Percentiles rank a stretch among this genome's conserved stretches.
Conservation (phyloP, 23 tunicate species). For the Trididemnum miniatum region DNA sequence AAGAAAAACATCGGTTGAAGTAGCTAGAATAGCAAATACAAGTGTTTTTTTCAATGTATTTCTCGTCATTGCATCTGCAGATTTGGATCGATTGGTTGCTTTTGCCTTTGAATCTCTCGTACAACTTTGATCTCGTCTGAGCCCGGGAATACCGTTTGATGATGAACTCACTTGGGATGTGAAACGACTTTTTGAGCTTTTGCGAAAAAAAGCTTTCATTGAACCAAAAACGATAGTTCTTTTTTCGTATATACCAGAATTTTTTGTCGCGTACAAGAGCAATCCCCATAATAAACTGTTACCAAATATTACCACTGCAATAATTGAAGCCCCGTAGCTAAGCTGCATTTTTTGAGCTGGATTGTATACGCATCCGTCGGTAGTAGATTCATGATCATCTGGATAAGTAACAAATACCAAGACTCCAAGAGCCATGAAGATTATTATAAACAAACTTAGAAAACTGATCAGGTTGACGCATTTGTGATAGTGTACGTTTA, state of each 20-base stretch:
- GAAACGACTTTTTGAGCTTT: too few species aligned
- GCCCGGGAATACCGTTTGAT: too few species aligned
- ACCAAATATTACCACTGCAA: not conserved
- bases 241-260: not conserved
- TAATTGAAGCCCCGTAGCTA: not conserved
- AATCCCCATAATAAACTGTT: not conserved
- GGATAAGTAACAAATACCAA: not conserved
- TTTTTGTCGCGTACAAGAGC: not conserved
- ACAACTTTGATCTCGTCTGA: too few species aligned
- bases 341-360: not conserved
- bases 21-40: not conserved
- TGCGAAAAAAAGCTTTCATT: too few species aligned
- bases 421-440: not conserved
- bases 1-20: not conserved
- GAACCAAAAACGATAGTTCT: too few species aligned
- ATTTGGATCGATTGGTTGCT: not conserved
- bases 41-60: not conserved
- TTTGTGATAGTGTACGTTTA: not conserved
- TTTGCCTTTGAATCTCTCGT: too few species aligned
- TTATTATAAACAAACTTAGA: not conserved
- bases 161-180: too few species aligned
- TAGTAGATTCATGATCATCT: not conserved
- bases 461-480: not conserved
- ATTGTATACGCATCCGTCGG: not conserved
- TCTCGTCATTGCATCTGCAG: not conserved